Evolutionary conservation across 2,113 vertebrate species (phyloP).

Genomic region (Charadrius vociferus): DNA sequence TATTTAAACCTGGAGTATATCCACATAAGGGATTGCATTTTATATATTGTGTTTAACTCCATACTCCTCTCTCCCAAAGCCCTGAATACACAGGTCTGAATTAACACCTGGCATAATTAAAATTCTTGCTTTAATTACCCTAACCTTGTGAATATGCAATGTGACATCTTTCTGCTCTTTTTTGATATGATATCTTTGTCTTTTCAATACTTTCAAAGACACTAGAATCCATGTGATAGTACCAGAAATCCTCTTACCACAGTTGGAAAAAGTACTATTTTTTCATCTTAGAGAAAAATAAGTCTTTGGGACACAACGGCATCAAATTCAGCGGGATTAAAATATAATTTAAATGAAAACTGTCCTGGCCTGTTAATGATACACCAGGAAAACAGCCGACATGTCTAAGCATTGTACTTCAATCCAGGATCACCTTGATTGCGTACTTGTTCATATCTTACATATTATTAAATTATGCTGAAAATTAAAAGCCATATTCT

Average conservation of each 20-base stretch:
- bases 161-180: not conserved
- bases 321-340: not conserved
- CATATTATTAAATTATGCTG: not conserved
- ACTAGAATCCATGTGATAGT: not conserved
- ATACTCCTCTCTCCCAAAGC: not conserved
- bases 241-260: not conserved
- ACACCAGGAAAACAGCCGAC: not conserved
- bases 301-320: not conserved
- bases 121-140: not conserved
- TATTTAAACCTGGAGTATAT: not conserved
- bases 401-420: not conserved
- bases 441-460: not conserved
- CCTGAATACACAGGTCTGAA: not conserved
- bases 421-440: not conserved
- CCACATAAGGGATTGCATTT: not conserved
- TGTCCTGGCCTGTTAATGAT: not conserved
- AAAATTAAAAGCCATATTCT: not conserved
- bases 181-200: not conserved
- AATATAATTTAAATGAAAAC: not conserved
- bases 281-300: not conserved
- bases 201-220: not conserved
- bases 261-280: not conserved
- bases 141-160: not conserved
- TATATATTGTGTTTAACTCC: not conserved
- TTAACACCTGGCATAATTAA: not conserved